phyloP scores from a whole-genome alignment of 2,113 vertebrate species.

The Rhea pennata region DNA sequence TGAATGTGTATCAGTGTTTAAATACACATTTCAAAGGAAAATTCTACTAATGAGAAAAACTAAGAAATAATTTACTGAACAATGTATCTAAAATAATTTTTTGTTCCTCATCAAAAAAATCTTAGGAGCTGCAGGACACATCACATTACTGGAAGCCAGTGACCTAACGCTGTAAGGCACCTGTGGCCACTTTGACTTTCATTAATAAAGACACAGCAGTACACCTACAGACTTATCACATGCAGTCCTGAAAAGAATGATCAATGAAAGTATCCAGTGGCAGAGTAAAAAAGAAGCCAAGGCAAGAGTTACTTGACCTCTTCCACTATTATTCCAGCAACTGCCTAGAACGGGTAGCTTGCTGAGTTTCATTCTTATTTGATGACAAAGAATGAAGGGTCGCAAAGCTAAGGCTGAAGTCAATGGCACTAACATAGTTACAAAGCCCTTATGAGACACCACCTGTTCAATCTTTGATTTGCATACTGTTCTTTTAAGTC shows the following conservation, averaged over 20 bases:
- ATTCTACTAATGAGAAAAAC: background rate
- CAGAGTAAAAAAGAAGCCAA: background rate
- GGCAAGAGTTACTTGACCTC: background rate
- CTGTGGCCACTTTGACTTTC: background rate
- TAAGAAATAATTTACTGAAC: background rate
- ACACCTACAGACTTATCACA: background rate
- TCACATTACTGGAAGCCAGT: background rate
- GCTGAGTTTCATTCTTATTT: background rate
- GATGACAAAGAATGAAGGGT: background rate
- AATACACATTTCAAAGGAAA: background rate
- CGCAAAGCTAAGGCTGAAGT: background rate
- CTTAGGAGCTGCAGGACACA: background rate
- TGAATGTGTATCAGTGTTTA: background rate
- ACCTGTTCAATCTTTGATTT: background rate
- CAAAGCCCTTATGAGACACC: background rate
- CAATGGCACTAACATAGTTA: background rate
- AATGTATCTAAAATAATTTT: background rate
- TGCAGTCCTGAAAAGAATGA: background rate
- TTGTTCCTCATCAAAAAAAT: background rate
- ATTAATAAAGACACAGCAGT: background rate
- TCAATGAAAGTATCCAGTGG: background rate
- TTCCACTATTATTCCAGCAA: background rate
- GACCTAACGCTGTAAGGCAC: background rate
- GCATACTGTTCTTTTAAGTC: background rate
- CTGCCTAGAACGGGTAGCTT: background rate